These are phyloP conservation scores for Bradysia coprophila DNA, from an alignment of 1,140 invertebrate species.

Conservation along the genomic window DNA sequence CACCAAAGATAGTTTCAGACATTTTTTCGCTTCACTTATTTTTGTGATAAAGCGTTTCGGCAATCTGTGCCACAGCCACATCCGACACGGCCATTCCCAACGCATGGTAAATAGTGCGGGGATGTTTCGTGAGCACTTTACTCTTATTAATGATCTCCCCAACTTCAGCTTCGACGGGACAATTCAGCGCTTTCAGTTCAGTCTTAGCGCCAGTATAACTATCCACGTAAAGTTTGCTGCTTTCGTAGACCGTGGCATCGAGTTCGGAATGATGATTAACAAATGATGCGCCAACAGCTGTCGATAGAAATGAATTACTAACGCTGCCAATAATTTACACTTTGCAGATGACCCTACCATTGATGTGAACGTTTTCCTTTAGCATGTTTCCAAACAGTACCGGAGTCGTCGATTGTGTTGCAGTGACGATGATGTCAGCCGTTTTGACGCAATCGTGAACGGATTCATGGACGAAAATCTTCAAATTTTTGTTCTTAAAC, in stretches of 20 bases:
- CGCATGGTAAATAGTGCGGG: constrained; percentile 13
- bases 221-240: constrained; percentile 21
- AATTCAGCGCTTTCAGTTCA: constrained; percentile 17
- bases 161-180: constrained; percentile 19
- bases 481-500: constrained; percentile 7
- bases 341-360: constrained; percentile 9
- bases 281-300: constrained; percentile 26
- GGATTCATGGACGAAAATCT: constrained; percentile 4
- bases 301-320: background rate
- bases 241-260: constrained; percentile 17
- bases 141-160: constrained; percentile 16
- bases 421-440: constrained; percentile 34
- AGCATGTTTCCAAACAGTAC: constrained; percentile 27
- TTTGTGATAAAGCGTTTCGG: too few species aligned
- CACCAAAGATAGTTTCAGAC: too few species aligned
- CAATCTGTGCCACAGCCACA: constrained; percentile 16
- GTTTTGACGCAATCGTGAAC: constrained; percentile 26
- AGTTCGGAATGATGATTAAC: constrained; percentile 22
- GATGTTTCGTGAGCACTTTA: background rate
- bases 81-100: constrained; percentile 19
- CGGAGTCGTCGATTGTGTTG: constrained; percentile 23
- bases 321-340: background rate
- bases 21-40: too few species aligned
- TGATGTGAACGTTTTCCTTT: constrained; percentile 27
- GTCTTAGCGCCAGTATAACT: constrained; percentile 16